Evolutionary conservation across 2,888 invertebrate genomes (phyloP).

Genomic region (Dynastes hyllus): DNA sequence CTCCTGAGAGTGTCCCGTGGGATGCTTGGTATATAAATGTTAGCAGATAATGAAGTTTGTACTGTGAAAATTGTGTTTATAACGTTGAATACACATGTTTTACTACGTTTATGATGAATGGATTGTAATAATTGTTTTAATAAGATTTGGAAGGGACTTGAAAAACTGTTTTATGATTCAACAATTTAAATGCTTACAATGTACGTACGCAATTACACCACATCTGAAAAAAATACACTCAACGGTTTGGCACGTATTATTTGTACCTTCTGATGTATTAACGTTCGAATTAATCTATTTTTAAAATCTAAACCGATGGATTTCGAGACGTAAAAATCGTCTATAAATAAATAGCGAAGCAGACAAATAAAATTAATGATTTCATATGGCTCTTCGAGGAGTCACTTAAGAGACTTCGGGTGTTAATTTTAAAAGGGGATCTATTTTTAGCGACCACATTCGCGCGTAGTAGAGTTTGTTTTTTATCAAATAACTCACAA

Average conservation of each 20-base stretch:
- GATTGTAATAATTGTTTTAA: no score
- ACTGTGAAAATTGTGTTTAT: no score
- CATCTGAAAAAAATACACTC: neutral
- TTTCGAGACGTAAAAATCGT: conserved; percentile 26
- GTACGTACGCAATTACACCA: no score
- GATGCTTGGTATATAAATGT: no score
- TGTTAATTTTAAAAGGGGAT: conserved; percentile 29
- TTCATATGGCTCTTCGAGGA: conserved; percentile 31
- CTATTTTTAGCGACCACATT: conserved; percentile 27
- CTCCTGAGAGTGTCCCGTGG: no score
- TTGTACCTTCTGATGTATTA: conserved; percentile 20
- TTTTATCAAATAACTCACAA: conserved; percentile 17
- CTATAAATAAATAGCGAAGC: conserved; percentile 36
- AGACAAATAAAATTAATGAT: conserved; percentile 41
- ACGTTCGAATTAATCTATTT: conserved; percentile 30
- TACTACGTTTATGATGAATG: no score
- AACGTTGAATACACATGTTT: no score
- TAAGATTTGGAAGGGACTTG: no score
- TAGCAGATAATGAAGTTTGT: no score
- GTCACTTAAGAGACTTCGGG: conserved; percentile 25
- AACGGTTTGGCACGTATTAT: conserved; percentile 15
- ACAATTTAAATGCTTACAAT: no score
- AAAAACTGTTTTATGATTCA: no score
- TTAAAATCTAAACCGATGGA: conserved; percentile 22
- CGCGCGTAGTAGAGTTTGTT: conserved; percentile 5